Evolutionary conservation across 2,888 invertebrate species (phyloP), one percentile per base, ranked within the genome.

Genomic region (Dryococelus australis): DNA sequence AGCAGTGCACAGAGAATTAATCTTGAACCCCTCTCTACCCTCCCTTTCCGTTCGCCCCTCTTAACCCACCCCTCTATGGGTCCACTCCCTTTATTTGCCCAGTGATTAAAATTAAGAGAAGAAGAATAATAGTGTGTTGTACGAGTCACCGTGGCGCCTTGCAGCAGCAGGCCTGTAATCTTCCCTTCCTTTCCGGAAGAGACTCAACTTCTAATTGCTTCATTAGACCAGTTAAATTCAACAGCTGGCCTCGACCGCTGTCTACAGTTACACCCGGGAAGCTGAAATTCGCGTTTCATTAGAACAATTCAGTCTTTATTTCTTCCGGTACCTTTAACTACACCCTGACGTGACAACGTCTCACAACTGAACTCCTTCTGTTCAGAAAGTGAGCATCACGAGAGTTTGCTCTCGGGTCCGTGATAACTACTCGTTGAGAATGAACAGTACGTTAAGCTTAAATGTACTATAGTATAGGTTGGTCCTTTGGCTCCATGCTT

Each of bases 71-170:
- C 65, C 65, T 3, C 65, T 2, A 8, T 65, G 35, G 35, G 35
- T 35, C 35, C 35, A 35, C 65, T 65, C 65, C 16, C 65, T 24
- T n/a, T 65, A 65, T 65, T 65, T 65, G 65, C 65, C 65, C 65
- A 65, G 65, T 65, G 24, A 65, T 65, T 65, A 65, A 65, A 65
- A 65, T 65, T 65, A 65, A 65, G 65, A 65, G 65, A 65, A 65
- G 65, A 65, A 65, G 10, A 65, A 65, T 65, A 65, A 65, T 65
- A 65, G 8, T 16, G 65, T 65, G 65, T 65, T 24, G 65, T 16
- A 24, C 24, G 65, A 65, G 65, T 8, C 65, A 65, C 65, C 65
- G 16, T 24, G 24, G 65, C 0, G 10, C 65, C n/a, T n/a, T 20
- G 65, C 65, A 65, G 16, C 47, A 24, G 8, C 13, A 65, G 65